Evolutionary conservation across 2,797 vertebrate species (phyloP), one percentile per base, ranked within the genome.

Genomic region (Hydrocynus forskahlii): DNA sequence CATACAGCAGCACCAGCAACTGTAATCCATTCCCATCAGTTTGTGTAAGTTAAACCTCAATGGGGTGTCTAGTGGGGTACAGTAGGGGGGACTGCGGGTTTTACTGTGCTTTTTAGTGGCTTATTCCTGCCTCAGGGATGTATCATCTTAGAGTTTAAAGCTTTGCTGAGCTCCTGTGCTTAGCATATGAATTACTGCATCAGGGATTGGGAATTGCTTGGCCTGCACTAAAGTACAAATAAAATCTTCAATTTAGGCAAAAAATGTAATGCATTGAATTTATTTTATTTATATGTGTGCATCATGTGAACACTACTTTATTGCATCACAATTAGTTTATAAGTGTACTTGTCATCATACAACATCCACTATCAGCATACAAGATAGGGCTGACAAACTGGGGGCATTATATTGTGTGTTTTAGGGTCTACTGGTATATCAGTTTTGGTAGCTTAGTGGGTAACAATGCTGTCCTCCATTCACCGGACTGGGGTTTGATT

Each of bases 11-110:
- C 23, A 14, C 21, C 29, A 50, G 40, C 55, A 50, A 48, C 16
- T 55, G 7, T 12, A 35, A 62, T 74, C 59, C 48, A 80, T 50
- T 73, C 67, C 68, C 75, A 50, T 72, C 55, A n/a, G 59, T 59
- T 52, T 55, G 16, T 54, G n/a, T 29, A 21, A 21, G 62, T 29
- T 10, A 48, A 59, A 45, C 69, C 52, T 69, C 40, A 77, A 64
- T 38, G 54, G 73, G 1, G 71, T 62, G 59, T 19, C 69, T 60
- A 73, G 70, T 48, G 54, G 80, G 6, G 79, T 62, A 68, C 43
- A 74, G 21, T 21, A 48, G 1, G 63, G n/a, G 21, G 57, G 35
- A 57, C 23, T 70, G 14, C 17, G 69, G 40, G 63, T 38, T 64
- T 62, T 48, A 74, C 54, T 69, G 48, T 68, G 70, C 5, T 50